phyloP scores from a whole-genome alignment of 2,888 invertebrate species.

The Cheilosia variabilis region DNA sequence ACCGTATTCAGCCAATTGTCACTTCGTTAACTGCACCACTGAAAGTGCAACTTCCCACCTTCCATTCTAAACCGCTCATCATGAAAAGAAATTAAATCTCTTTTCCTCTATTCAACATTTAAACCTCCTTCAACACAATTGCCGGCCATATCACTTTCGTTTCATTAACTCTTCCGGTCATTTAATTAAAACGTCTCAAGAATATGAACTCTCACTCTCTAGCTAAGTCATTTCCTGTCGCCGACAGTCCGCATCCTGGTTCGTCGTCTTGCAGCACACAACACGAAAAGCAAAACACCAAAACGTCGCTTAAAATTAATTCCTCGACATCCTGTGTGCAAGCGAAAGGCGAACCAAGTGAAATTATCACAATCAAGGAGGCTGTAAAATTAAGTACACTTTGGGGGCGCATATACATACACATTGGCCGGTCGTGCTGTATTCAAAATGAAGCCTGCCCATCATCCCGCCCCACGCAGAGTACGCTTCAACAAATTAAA shows the following conservation, averaged over 20 bases:
- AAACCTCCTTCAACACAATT: conserved; percentile 2
- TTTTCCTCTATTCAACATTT: neutral
- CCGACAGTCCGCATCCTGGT: conserved; percentile 52
- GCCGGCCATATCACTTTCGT: conserved; percentile 57
- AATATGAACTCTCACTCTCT: conserved; percentile 51
- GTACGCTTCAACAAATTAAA: conserved; percentile 74
- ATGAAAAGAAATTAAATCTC: neutral
- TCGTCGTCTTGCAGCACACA: conserved; percentile 6
- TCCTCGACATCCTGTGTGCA: conserved; percentile 67
- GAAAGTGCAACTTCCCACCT: neutral
- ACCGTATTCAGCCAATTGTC: no score
- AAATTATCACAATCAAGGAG: conserved; percentile 62
- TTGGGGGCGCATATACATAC: conserved; percentile 14
- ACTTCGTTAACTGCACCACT: no score
- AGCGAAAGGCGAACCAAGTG: conserved; percentile 2
- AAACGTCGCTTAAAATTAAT: conserved; percentile 69
- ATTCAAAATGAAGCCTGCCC: neutral
- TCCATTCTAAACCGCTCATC: neutral
- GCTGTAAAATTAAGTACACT: conserved; percentile 52
- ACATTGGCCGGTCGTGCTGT: neutral
- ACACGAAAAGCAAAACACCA: conserved; percentile 43
- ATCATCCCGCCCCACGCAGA: conserved; percentile 45
- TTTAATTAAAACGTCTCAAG: conserved; percentile 69
- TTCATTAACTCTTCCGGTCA: conserved; percentile 69
- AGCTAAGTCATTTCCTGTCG: conserved; percentile 57